Base-by-base conservation (phyloP, 2,888 invertebrate genomes). In the Lucinisca nassula region DNA sequence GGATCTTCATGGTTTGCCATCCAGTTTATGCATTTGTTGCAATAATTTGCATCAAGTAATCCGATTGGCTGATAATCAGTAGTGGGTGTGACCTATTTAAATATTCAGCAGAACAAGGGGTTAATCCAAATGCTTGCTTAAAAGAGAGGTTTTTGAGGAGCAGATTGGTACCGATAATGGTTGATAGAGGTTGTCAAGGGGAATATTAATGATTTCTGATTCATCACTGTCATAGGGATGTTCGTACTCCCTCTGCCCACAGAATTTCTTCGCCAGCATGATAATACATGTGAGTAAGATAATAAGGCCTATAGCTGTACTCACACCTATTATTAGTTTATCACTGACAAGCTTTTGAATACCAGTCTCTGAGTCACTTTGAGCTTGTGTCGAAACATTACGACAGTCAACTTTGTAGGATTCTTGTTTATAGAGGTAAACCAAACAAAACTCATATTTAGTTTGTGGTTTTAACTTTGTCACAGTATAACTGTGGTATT, bases 361-460 rank as follows among this genome's bases (percentile, higher is more conserved):
- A 0, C 92, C 93, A 35, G 87, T 81, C 24, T 82, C 67, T 51
- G 87, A 81, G 37, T 90, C 88, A 8, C 70, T 72, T n/a, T 83
- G 84, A 38, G 87, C 85, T 61, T 85, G 86, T 6, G 95, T 95
- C 67, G 92, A 92, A 27, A 93, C 88, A 78, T 92, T 94, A 24
- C 89, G 79, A 79, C 95, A 95, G 78, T 95, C 92, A 17, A 95
- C 89, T 49, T 90, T 92, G 75, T 94, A 92, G 17, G 84, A 55
- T 38, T 92, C 91, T 10, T 86, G 87, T n/a, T 90, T 91, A 49
- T 93, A 92, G n/a, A 91, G 89, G 86, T 94, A 95, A 24, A 96
- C 95, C 35, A 97, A 94, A 91, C 97, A 97, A 88, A 97, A 95
- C 89, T 96, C 96, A 90, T 97, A 97, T 1, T 89, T 90, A 8